Evolutionary conservation across 2,113 vertebrate species (phyloP), one percentile per base, ranked within the genome.

Genomic region (Columba livia): DNA sequence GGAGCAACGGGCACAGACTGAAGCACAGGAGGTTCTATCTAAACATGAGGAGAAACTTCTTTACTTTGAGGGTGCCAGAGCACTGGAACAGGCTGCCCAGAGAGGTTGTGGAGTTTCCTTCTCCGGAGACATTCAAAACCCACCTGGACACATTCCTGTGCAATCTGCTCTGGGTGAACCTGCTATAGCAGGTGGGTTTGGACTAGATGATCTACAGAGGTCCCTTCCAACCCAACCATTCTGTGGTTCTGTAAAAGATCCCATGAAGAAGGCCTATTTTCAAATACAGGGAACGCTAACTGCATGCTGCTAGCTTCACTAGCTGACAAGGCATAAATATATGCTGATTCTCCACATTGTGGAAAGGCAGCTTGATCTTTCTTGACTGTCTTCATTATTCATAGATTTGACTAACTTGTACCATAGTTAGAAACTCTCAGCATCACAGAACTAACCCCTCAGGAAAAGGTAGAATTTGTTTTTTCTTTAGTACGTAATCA

Each of bases 261-360:
- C 58, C 18, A 3, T 32, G 4, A 48, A 56, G 57, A 56, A 36
- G 31, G 53, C 7, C 1, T 53, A 0, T 67, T 93, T 89, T 56
- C 70, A 85, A 51, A 38, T 47, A 4, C 2, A 1, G 73, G 57
- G 32, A 67, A 6, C 0, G 24, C n/a, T 11, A 25, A 0, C 54
- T 70, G 34, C 19, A 16, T 54, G 77, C 64, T 92, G 75, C 34
- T 80, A 48, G 77, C 69, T 86, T 85, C 58, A 16, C 32, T 7
- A 2, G 62, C 79, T 88, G 86, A 67, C 72, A 21, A 83, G 84
- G 71, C 85, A 62, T 14, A 70, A 89, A 81, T 62, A 81, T 20
- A 31, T 80, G 64, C 69, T 92, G 82, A 29, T 78, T 57, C 74
- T 85, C 47, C 40, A 36, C 3, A 1, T 23, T 67, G 61, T 50